Base-by-base conservation (phyloP, 2,888 invertebrate species). In the Phengaris alcon region DNA sequence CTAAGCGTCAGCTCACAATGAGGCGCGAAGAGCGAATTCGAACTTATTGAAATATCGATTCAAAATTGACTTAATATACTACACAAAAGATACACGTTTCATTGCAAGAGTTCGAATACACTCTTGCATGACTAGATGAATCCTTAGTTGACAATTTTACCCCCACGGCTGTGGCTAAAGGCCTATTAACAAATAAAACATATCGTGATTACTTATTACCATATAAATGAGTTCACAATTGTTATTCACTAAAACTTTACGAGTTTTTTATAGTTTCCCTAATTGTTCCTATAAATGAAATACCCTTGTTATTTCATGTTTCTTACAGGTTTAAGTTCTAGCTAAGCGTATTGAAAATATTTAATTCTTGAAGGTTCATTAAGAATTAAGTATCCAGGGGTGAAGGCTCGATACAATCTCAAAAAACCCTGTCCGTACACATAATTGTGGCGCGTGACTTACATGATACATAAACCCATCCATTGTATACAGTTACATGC, bases 401-500 rank as follows among this genome's bases (percentile, higher is more conserved):
- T 48, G 48, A 9, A 57, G 57, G 59, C 59, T 59, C 59, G 59
- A 10, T 22, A 9, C 59, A 22, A 22, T 59, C 22, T 59, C 59
- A 22, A 59, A 57, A 22, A 59, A 22, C 59, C 48, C 59, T 8
- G 59, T 59, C 59, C 59, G 35, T 35, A 22, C 59, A 22, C 59
- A 22, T 59, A 59, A 59, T 59, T 59, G 59, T 10, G 59, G 64
- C 35, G 35, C 64, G 64, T 64, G 64, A 64, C 64, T 64, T 44
- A 35, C 64, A 64, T 64, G 35, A 35, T 64, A 64, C 64, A 64
- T 64, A 64, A 64, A 13, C 35, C 59, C 22, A 59, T 22, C 59
- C 59, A 59, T 59, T 59, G 35, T 44, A 64, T 64, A 64, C 64
- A 64, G 64, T 64, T 64, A 64, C 35, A 44, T 64, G 35, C 64